Evolutionary conservation across 2,888 invertebrate genomes (phyloP), one percentile per base, ranked within the genome.

Genomic region (Abrostola tripartita): DNA sequence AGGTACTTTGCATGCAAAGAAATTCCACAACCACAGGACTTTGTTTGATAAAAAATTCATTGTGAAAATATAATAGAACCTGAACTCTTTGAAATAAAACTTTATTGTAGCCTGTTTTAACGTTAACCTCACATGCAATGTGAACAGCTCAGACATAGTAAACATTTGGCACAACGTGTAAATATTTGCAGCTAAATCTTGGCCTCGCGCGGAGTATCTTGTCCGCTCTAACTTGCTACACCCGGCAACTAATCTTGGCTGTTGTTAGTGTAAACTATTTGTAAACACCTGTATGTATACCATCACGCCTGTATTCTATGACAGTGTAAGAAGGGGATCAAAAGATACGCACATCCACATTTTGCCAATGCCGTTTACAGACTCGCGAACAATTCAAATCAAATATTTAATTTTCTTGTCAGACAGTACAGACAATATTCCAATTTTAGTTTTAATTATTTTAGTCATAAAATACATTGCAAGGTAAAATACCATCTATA

Each of bases 61-160:
- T 68, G 53, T 47, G 61, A 70, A 61, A 74, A 74, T 52, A 40
- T 49, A 40, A 11, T 47, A 38, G 49, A n/a, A 38, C 38, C 50
- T 35, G 9, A 5, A 59, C 58, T 36, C 12, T 56, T 62, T 47
- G 50, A 47, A 50, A 71, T 52, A 51, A 60, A 55, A 62, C 49
- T 62, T 52, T 53, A 52, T 57, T 50, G 38, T 47, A 51, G 50
- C 41, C 36, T 37, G 50, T 35, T 59, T 68, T 71, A 50, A 74
- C 41, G 62, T 69, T 24, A 52, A 59, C 35, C 50, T 69, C 53
- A 40, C 70, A 69, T 47, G 75, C 70, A 53, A 74, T 61, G 14
- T 62, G 36, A 49, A 58, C 37, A 74, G 55, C 24, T 24, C 9
- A 2, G n/a, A 9, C 49, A 24, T 37, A 24, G 12, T 50, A 37